Conservation (phyloP, 2,797 vertebrate species). For the Falco biarmicus region DNA sequence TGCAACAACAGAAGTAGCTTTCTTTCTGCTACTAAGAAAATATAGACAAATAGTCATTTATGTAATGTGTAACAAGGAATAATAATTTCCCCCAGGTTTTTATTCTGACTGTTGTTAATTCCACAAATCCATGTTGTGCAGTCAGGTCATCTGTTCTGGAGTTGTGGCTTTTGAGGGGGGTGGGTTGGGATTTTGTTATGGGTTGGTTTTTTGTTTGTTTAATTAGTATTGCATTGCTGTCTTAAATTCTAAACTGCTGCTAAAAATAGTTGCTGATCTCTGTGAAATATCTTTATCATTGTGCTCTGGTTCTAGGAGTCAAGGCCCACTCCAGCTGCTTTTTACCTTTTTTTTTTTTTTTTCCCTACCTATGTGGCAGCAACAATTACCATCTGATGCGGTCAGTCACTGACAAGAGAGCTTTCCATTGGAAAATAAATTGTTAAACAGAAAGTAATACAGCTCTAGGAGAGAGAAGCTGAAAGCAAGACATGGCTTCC, state of each 20-base stretch:
- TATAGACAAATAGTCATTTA: neutral
- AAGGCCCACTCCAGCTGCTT: neutral
- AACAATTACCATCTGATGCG: neutral
- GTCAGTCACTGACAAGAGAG: neutral
- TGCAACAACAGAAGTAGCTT: neutral
- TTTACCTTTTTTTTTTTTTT: neutral
- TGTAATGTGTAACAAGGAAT: neutral
- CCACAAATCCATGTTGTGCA: neutral
- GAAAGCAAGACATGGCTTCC: neutral
- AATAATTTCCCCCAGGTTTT: neutral
- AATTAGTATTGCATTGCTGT: neutral
- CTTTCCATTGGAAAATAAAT: neutral
- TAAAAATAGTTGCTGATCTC: neutral
- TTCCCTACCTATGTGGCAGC: neutral
- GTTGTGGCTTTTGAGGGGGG: neutral
- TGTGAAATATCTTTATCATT: neutral
- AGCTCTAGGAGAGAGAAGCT: neutral
- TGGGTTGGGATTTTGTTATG: neutral
- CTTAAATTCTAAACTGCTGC: neutral
- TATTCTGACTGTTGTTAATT: neutral
- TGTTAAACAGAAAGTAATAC: neutral
- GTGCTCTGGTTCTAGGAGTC: neutral
- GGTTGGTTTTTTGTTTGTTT: neutral
- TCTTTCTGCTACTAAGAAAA: neutral
- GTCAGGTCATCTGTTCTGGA: neutral